phyloP scores from a whole-genome alignment of 2,113 vertebrate species.

The Steatornis caripensis region DNA sequence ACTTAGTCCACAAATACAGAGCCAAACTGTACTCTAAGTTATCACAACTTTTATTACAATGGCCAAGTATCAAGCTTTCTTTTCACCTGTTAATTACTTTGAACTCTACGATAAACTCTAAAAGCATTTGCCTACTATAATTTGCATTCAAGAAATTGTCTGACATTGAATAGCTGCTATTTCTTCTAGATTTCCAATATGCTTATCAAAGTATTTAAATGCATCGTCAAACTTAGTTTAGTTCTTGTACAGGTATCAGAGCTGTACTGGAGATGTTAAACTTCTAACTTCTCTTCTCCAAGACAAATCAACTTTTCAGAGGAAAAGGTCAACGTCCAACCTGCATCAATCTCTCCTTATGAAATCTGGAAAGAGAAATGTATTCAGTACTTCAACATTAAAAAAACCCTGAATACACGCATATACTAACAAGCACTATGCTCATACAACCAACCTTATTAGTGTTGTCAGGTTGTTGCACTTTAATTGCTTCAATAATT shows the following conservation, averaged over 20 bases:
- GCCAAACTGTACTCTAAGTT: not conserved
- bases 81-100: not conserved
- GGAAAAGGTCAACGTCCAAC: not conserved
- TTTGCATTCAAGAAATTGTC: not conserved
- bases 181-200: not conserved
- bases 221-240: not conserved
- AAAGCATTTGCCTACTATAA: not conserved
- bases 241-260: not conserved
- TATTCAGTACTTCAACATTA: not conserved
- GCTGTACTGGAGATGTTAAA: not conserved
- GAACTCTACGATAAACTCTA: not conserved
- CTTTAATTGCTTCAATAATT: constrained; percentile 32
- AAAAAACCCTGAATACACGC: not conserved
- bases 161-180: not conserved
- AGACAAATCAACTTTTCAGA: not conserved
- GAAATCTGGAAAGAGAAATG: not conserved
- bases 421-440: not conserved
- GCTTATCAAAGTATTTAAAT: not conserved
- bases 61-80: not conserved
- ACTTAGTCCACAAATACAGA: not conserved
- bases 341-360: not conserved
- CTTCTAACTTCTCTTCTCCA: not conserved
- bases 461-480: not conserved
- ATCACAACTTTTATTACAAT: not conserved
- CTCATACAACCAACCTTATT: not conserved